Conservation (phyloP, 2,888 invertebrate genomes). For the Rhamphomyia laevipes region DNA sequence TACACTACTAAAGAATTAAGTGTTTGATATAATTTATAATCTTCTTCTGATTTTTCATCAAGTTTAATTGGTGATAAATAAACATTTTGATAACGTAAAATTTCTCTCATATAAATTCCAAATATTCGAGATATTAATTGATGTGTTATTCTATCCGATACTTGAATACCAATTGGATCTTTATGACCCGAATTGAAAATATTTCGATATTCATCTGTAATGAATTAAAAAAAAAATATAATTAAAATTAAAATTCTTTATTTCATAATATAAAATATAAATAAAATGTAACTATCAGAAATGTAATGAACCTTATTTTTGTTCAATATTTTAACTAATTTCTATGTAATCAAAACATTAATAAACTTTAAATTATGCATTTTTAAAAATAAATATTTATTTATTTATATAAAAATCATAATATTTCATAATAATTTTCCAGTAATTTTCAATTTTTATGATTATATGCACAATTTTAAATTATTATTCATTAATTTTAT, state of each 20-base stretch:
- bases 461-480: too few species aligned
- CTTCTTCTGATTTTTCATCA: constrained; percentile 6
- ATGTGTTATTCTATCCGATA: constrained; percentile 44
- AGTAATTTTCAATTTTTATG: too few species aligned
- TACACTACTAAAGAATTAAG: constrained; percentile 6
- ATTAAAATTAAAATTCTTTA: neutral
- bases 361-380: too few species aligned
- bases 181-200: neutral
- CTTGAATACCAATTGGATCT: constrained; percentile 37
- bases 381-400: too few species aligned
- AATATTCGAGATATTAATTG: constrained; percentile 45
- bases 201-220: neutral
- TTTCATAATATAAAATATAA: too few species aligned
- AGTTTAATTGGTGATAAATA: constrained; percentile 30
- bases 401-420: too few species aligned
- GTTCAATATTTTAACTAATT: too few species aligned
- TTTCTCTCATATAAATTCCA: constrained; percentile 44
- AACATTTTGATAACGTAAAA: constrained; percentile 39
- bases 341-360: too few species aligned
- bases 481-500: too few species aligned
- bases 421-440: too few species aligned
- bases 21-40: constrained; percentile 7
- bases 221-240: neutral
- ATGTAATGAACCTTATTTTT: too few species aligned
- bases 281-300: too few species aligned